Evolutionary conservation across 2,113 vertebrate species (phyloP).

Genomic region (Forbesichthys agassizii): DNA sequence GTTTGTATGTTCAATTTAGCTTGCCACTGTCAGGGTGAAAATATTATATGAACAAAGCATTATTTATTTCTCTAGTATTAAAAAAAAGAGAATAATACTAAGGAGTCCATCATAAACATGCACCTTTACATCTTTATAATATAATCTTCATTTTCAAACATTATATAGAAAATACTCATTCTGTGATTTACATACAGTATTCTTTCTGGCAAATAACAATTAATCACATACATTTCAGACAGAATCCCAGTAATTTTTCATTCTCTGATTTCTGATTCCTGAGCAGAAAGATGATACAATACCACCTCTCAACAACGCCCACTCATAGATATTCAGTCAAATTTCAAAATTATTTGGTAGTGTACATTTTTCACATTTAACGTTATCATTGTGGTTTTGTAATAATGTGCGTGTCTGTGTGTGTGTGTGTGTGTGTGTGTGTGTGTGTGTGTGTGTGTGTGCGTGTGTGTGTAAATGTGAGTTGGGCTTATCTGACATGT

Average conservation of each 20-base stretch:
- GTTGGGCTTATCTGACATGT: not conserved
- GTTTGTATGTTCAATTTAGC: slow-evolving; percentile 18
- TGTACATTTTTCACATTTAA: slow-evolving; percentile 3
- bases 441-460: slow-evolving; percentile 29
- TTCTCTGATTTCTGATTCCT: slow-evolving; percentile 67
- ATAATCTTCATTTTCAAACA: slow-evolving; percentile 33
- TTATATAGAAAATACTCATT: slow-evolving; percentile 35
- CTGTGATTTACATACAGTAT: slow-evolving; percentile 28
- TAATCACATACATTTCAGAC: slow-evolving; percentile 34
- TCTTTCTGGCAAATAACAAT: slow-evolving; percentile 34
- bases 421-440: slow-evolving; percentile 25
- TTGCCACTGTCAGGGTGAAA: slow-evolving; percentile 45
- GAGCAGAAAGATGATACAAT: slow-evolving; percentile 54
- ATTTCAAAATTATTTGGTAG: slow-evolving; percentile 5
- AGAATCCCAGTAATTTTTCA: slow-evolving; percentile 41
- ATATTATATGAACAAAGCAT: slow-evolving; percentile 21
- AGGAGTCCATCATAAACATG: slow-evolving; percentile 52
- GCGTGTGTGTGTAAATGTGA: slow-evolving; percentile 28
- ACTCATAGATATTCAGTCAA: slow-evolving; percentile 31
- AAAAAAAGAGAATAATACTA: slow-evolving; percentile 53
- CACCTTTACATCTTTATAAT: slow-evolving; percentile 35
- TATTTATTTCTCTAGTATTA: slow-evolving; percentile 38
- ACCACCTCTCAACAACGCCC: slow-evolving; percentile 37
- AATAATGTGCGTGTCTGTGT: slow-evolving; percentile 19
- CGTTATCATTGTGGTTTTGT: slow-evolving; percentile 16